Conservation (phyloP, 2,113 vertebrate species). For the Chunga burmeisteri region DNA sequence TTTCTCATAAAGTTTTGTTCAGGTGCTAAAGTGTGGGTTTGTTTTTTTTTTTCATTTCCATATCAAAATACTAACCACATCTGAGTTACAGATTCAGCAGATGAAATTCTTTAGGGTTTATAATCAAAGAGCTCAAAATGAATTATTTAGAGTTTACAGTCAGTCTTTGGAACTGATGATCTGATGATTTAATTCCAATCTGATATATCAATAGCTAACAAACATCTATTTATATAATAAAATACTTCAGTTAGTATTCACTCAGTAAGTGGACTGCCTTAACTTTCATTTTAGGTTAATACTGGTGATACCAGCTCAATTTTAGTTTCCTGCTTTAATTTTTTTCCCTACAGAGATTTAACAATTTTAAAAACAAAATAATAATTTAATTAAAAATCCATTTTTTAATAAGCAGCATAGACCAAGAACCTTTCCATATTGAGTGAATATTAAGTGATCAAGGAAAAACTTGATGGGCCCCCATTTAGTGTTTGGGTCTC, state of each 20-base stretch:
- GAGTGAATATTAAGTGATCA: neutral
- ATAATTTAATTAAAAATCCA: neutral
- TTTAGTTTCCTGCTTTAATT: neutral
- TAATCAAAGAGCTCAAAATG: neutral
- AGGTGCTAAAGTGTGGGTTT: neutral
- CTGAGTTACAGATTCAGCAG: neutral
- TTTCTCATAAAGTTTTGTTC: neutral
- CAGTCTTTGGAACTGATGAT: neutral
- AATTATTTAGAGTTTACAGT: neutral
- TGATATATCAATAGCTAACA: neutral
- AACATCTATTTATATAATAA: neutral
- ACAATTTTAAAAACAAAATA: neutral
- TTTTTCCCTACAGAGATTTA: neutral
- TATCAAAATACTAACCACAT: neutral
- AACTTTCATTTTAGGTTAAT: neutral
- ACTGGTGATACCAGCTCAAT: neutral
- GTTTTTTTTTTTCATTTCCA: neutral
- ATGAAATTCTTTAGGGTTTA: neutral
- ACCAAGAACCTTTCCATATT: neutral
- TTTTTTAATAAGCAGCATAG: neutral
- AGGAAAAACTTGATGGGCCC: neutral
- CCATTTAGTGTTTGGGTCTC: neutral
- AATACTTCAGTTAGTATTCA: neutral
- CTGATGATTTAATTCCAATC: neutral
- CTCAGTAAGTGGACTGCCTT: neutral